A percentile compares a stretch with the other conserved stretches of the same genome.
Conservation (phyloP, 2,797 vertebrate genomes). For the Crenichthys baileyi region DNA sequence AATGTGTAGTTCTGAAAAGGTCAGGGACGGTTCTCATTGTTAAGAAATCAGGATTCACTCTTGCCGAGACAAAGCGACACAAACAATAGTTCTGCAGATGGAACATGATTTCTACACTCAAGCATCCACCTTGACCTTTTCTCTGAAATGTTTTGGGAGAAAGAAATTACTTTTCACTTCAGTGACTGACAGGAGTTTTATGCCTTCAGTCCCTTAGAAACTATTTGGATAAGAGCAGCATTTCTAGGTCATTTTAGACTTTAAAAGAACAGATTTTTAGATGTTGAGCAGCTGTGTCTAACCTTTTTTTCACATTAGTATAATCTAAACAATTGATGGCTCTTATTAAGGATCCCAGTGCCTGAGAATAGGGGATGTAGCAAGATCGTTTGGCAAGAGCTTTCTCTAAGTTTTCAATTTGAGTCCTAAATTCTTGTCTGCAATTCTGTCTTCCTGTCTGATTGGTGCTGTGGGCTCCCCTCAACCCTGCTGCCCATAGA, state of each 20-base stretch:
- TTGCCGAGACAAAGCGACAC: background rate
- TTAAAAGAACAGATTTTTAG: no score
- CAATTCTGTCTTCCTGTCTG: background rate
- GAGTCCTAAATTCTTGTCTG: background rate
- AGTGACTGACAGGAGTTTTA: background rate
- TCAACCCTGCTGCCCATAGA: background rate
- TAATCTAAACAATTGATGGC: background rate
- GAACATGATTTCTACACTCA: background rate
- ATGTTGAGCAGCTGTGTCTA: no score
- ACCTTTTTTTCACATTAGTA: no score
- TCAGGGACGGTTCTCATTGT: background rate
- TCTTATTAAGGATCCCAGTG: background rate
- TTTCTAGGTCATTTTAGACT: background rate
- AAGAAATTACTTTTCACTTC: constrained; percentile 10
- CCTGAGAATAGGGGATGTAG: background rate
- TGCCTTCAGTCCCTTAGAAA: background rate
- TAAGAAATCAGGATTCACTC: background rate
- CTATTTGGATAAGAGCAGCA: background rate
- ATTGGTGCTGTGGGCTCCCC: background rate
- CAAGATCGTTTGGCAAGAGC: no score
- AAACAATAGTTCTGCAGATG: background rate
- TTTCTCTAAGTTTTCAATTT: background rate
- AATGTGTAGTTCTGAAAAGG: background rate
- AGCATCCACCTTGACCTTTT: constrained; percentile 21
- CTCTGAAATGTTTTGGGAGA: background rate